phyloP scores from a whole-genome alignment of 2,797 vertebrate genomes.

The Knipowitschia caucasica region DNA sequence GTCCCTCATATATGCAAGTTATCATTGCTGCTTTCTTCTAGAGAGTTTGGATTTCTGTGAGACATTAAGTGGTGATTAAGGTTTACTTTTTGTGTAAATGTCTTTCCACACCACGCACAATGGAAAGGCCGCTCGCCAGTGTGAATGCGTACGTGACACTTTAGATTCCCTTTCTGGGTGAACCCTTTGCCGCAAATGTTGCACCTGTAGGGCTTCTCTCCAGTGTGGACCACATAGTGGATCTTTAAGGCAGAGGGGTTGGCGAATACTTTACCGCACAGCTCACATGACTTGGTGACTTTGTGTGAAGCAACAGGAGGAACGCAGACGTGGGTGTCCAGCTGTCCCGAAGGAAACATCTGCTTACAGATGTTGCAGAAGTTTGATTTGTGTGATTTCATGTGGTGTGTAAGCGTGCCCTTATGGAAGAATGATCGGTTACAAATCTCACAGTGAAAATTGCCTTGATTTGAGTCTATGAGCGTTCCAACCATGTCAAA shows the following conservation, averaged over 20 bases:
- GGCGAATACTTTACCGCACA: constrained; percentile 67
- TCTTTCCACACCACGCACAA: constrained; percentile 64
- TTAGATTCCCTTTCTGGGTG: constrained; percentile 74
- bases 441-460: constrained; percentile 56
- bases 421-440: constrained; percentile 57
- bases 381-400: constrained; percentile 63
- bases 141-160: constrained; percentile 70
- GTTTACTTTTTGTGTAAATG: constrained; percentile 68
- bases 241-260: constrained; percentile 62
- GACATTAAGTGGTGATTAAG: constrained; percentile 66
- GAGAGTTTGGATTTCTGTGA: constrained; percentile 40
- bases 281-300: constrained; percentile 40
- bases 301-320: constrained; percentile 12
- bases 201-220: constrained; percentile 72
- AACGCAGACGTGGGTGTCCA: constrained; percentile 55
- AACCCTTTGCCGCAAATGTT: constrained; percentile 68
- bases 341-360: constrained; percentile 43
- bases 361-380: constrained; percentile 62
- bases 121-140: constrained; percentile 66
- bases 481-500: constrained; percentile 21
- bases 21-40: neutral
- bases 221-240: constrained; percentile 71
- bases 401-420: constrained; percentile 60
- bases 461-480: constrained; percentile 14
- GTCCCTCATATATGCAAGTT: constrained; percentile 5